Conservation (phyloP, 2,113 vertebrate genomes). For the Pituophis catenifer region DNA sequence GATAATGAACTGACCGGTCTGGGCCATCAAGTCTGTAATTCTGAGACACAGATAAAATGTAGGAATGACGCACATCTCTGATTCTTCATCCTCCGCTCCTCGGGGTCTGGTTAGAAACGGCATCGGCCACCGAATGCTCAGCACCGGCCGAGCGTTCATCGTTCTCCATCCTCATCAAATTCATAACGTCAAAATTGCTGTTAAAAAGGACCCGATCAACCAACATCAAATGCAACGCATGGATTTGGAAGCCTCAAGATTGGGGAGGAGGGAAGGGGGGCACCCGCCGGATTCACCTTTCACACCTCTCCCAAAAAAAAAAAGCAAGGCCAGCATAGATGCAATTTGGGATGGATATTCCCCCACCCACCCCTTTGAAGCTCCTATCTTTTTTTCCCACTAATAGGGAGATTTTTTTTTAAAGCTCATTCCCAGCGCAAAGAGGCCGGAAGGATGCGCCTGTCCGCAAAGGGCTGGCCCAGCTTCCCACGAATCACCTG, state of each 20-base stretch:
- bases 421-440: background rate
- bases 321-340: slow-evolving; percentile 2
- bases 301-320: background rate
- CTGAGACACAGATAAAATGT: background rate
- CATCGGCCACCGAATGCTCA: slow-evolving; percentile 11
- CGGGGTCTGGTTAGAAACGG: slow-evolving; percentile 12
- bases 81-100: background rate
- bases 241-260: background rate
- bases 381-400: background rate
- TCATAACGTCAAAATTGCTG: background rate
- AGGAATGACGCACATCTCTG: background rate
- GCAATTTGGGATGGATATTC: slow-evolving; percentile 4
- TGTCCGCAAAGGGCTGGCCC: background rate
- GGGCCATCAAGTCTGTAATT: background rate
- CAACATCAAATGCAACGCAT: background rate
- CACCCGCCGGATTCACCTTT: background rate
- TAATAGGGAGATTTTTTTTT: background rate
- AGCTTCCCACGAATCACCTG: background rate
- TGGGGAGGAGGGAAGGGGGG: background rate
- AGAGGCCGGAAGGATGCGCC: background rate
- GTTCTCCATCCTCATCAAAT: slow-evolving; percentile 17
- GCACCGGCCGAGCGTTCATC: background rate
- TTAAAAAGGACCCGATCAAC: background rate
- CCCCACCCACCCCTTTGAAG: background rate
- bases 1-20: background rate